Evolutionary conservation across 2,113 vertebrate species (phyloP), one percentile per base, ranked within the genome.

Genomic region (Oncorhynchus gorbuscha): DNA sequence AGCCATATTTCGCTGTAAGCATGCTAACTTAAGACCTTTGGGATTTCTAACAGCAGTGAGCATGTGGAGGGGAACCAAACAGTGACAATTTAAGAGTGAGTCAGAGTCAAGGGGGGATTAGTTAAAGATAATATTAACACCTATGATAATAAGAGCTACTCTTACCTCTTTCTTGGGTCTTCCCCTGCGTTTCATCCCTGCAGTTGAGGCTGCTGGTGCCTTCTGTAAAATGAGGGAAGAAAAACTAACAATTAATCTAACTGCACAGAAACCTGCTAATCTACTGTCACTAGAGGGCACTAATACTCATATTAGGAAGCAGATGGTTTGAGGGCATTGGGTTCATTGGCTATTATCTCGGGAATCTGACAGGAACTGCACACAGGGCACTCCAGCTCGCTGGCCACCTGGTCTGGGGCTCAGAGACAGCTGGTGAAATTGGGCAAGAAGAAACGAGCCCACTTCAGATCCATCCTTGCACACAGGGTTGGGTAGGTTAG

Each of bases 121-220:
- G 12, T 69, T 39, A n/a, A 20, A 35, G 9, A 22, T 20, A 39
- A 45, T 45, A 45, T 45, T 45, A 69, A 35, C 18, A 69, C 24
- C 16, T 30, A 67, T 55, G 16, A 55, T 55, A 55, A 55, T 55
- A 18, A 22, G 16, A 64, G 59, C 2, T 16, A 20, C 32, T 78
- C 95, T 92, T 89, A 98, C 97, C 89, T 94, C 89, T 92, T 98
- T 99, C 94, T 96, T 99, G 80, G 97, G 97, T 92, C 97, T 93
- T 90, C 97, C 97, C 89, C 97, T 93, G 79, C 95, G 95, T 89
- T 97, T 98, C 58, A 87, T 94, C 73, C 93, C 95, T 86, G 94
- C 92, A 86, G 96, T 82, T 74, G 93, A 92, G 79, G 94, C 90
- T 74, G 94, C 92, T 81, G 95, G 84, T 28, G 93, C 91, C 94